Evolutionary conservation across 2,888 invertebrate genomes (phyloP).

Genomic region (Hirtodrosophila cameraria): DNA sequence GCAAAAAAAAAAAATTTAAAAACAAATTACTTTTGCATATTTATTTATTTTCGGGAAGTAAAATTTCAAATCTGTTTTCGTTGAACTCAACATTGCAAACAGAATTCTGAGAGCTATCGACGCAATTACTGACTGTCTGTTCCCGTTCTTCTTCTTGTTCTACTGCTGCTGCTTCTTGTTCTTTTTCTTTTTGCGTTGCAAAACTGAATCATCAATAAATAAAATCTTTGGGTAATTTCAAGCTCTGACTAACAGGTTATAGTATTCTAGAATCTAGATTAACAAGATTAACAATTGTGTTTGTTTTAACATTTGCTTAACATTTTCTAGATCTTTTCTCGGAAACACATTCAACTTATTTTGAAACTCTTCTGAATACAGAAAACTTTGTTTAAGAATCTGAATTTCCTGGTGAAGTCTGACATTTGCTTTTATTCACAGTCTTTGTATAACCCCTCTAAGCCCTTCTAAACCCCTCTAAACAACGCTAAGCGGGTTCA

Average conservation of each 20-base stretch:
- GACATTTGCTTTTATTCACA: background rate
- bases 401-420: no score
- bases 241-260: background rate
- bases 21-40: conserved; percentile 41
- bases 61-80: conserved; percentile 47
- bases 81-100: conserved; percentile 14
- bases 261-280: conserved; percentile 7
- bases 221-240: no score
- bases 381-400: no score
- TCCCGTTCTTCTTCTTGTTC: background rate
- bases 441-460: no score
- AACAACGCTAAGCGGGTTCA: conserved; percentile 28
- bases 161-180: no score
- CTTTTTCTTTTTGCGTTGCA: no score
- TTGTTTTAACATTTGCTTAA: background rate
- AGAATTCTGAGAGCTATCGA: conserved; percentile 16
- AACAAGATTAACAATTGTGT: background rate
- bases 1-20: conserved; percentile 40
- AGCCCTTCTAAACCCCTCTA: no score
- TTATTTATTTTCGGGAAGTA: conserved; percentile 54
- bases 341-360: background rate
- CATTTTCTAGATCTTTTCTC: no score
- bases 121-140: conserved; percentile 13
- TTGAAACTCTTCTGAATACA: background rate
- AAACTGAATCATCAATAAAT: conserved; percentile 36